A percentile compares a stretch with the other conserved stretches of the same genome.
phyloP scores from a whole-genome alignment of 2,888 invertebrate genomes.

The Alentia gelatinosa region DNA sequence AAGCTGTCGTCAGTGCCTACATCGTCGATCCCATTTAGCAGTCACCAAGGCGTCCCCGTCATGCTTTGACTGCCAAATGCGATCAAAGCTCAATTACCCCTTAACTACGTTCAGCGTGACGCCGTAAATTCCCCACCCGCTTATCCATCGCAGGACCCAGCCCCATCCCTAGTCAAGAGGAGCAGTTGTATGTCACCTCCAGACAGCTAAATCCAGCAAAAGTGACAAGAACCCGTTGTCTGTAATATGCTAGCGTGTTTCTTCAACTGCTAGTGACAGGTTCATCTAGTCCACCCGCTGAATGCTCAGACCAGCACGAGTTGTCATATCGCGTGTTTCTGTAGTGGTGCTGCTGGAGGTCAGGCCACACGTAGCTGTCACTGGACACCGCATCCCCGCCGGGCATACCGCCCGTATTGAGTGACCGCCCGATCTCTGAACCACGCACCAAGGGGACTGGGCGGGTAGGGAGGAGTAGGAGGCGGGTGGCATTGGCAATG shows the following conservation, averaged over 20 bases:
- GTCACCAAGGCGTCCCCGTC: neutral
- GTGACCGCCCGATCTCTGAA: neutral
- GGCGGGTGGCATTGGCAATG: neutral
- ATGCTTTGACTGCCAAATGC: slow-evolving; percentile 27
- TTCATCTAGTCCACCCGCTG: too few species aligned
- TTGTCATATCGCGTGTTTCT: too few species aligned
- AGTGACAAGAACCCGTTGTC: too few species aligned
- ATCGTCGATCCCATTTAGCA: slow-evolving; percentile 2
- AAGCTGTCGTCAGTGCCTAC: neutral
- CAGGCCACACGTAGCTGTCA: neutral
- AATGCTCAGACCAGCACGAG: too few species aligned
- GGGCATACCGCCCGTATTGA: neutral
- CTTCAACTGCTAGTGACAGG: too few species aligned
- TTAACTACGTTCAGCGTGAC: neutral
- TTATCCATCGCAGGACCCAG: neutral
- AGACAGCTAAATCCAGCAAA: too few species aligned
- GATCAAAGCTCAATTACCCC: slow-evolving; percentile 32
- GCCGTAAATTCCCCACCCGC: neutral
- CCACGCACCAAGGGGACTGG: too few species aligned
- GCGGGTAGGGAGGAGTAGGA: neutral
- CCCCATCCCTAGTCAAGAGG: neutral
- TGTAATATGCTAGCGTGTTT: too few species aligned
- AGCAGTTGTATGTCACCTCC: too few species aligned
- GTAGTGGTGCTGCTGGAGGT: neutral
- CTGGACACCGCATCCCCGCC: neutral